Evolutionary conservation across 2,797 vertebrate species (phyloP), one percentile per base, ranked within the genome.

Genomic region (Poecilia picta): DNA sequence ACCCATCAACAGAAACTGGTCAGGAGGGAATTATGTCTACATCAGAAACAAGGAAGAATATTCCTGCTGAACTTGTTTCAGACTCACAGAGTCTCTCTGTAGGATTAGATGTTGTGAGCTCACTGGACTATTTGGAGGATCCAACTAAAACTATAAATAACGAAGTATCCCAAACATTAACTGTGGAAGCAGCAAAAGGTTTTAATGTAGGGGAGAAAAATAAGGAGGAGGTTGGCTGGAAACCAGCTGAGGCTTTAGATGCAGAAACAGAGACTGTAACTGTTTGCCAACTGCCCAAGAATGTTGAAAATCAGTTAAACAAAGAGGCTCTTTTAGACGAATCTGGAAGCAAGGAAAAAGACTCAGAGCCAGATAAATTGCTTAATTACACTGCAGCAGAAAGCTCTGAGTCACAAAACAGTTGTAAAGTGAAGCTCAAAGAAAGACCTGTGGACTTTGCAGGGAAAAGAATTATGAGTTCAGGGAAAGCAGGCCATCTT

Each of bases 251-350:
- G 57, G 79, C 74, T 83, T 81, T 87, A 71, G 81, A 53, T 68
- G 66, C 74, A 81, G 78, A 87, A 78, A 89, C 90, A 89, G 79
- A 89, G 83, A 39, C 82, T 66, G 77, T 62, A 70, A 76, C 81
- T 93, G 88, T 89, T 88, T 75, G 68, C 75, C 86, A 91, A 85
- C 36, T 72, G 16, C 80, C 78, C 73, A 89, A 92, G 85, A 93
- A 93, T 89, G 87, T 80, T 85, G 85, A 91, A 84, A 89, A 84
- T 77, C 79, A 83, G 64, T 45, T 16, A 74, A 75, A 94, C 86
- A 94, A 92, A 91, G 90, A 89, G 80, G n/a, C 84, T 80, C 81
- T 93, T 89, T 91, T 85, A 68, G 64, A 53, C 66, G 70, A 81
- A 57, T 72, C 62, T 79, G 77, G 76, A 84, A 83, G 79, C 73